Percentiles rank a stretch among this genome's conserved stretches.
Evolutionary conservation across 2,888 invertebrate genomes (phyloP).

Genomic region (Ochlodes sylvanus): DNA sequence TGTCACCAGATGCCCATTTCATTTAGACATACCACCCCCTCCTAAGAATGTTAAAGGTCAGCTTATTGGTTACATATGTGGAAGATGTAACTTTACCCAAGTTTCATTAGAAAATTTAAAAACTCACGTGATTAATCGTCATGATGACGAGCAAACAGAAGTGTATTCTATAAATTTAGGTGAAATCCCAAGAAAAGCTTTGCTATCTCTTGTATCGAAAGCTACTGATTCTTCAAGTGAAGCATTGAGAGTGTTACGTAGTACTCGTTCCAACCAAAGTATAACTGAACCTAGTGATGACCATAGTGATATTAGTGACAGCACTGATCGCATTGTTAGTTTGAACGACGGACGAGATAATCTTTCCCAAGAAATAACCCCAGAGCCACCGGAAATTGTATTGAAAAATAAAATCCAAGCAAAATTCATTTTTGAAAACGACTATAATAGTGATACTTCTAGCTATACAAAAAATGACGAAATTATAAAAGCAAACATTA

Average conservation of each 20-base stretch:
- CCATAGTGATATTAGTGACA: conserved; percentile 51
- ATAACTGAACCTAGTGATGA: conserved; percentile 52
- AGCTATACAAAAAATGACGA: conserved; percentile 40
- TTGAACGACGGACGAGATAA: background rate
- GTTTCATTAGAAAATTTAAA: conserved; percentile 85
- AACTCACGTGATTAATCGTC: conserved; percentile 86
- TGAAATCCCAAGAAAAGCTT: conserved; percentile 58
- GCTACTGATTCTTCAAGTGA: conserved; percentile 25
- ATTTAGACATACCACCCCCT: conserved; percentile 72
- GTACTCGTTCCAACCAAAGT: conserved; percentile 56
- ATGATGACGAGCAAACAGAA: conserved; percentile 75
- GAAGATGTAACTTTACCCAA: conserved; percentile 90
- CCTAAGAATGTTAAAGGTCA: conserved; percentile 69
- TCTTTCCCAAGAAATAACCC: conserved; percentile 6
- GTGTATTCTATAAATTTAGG: conserved; percentile 74
- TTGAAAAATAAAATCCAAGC: conserved; percentile 52
- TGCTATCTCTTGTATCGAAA: conserved; percentile 52
- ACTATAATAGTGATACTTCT: conserved; percentile 52
- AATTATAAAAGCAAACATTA: conserved; percentile 38
- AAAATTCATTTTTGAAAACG: conserved; percentile 69
- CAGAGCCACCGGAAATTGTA: background rate
- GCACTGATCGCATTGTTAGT: conserved; percentile 40
- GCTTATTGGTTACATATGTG: conserved; percentile 87
- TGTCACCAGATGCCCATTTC: conserved; percentile 61
- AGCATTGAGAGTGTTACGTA: conserved; percentile 47